A percentile compares a stretch with the other conserved stretches of the same genome.
Evolutionary conservation across 2,797 vertebrate species (phyloP).

Genomic region (Scolopax rusticola): DNA sequence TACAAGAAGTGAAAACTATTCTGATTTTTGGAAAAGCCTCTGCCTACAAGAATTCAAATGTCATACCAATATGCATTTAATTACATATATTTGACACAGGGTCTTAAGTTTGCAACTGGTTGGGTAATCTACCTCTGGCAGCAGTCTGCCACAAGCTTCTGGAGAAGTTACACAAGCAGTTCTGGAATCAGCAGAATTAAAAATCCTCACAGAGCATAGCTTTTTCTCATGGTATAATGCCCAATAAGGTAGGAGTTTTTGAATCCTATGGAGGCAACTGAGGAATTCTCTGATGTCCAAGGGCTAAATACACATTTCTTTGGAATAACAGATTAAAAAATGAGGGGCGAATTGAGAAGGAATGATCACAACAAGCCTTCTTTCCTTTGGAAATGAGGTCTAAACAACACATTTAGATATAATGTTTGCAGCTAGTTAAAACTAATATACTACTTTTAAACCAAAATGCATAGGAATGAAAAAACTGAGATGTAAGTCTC

Average conservation of each 20-base stretch:
- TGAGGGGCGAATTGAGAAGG: not conserved
- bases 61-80: not conserved
- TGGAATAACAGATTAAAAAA: not conserved
- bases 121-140: not conserved
- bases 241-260: not conserved
- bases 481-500: not conserved
- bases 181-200: not conserved
- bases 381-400: not conserved
- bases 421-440: not conserved
- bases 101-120: not conserved
- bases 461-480: not conserved
- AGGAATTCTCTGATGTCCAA: not conserved
- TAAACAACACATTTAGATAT: not conserved
- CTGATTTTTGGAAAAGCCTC: not conserved
- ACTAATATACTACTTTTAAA: not conserved
- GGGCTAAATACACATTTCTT: not conserved
- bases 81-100: not conserved
- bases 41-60: not conserved
- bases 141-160: not conserved
- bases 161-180: not conserved
- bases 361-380: not conserved
- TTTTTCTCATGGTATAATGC: not conserved
- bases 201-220: not conserved
- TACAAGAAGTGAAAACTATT: not conserved
- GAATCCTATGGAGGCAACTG: accelerated